Evolutionary conservation across 2,888 invertebrate genomes (phyloP).

Genomic region (Rhodophaea formosa): DNA sequence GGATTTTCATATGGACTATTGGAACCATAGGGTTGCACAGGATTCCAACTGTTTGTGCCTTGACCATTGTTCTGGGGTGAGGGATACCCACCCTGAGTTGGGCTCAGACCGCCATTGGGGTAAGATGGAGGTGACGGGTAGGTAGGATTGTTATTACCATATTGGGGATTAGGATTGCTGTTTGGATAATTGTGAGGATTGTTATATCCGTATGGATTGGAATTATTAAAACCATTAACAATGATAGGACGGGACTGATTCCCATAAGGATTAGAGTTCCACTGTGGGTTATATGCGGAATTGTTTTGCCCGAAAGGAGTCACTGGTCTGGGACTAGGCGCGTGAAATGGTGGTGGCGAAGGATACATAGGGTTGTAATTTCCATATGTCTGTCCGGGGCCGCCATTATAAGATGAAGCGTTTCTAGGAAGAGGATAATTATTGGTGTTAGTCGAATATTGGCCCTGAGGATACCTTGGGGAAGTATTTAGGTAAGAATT

Average conservation of each 20-base stretch:
- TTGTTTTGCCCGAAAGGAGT: background rate
- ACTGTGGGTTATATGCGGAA: background rate
- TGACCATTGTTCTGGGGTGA: background rate
- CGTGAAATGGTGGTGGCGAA: background rate
- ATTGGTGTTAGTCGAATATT: background rate
- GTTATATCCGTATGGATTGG: background rate
- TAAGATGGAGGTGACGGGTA: background rate
- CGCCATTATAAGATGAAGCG: background rate
- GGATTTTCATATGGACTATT: background rate
- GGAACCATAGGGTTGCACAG: background rate
- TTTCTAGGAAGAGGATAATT: background rate
- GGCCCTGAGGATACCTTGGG: background rate
- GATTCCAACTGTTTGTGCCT: slow-evolving; percentile 1
- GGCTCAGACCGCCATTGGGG: background rate
- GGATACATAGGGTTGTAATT: background rate
- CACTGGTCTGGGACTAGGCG: background rate
- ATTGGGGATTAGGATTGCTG: background rate
- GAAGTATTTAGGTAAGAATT: slow-evolving; percentile 1
- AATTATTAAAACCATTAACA: background rate
- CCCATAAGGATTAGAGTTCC: background rate
- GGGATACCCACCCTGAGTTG: background rate
- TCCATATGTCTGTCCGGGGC: background rate
- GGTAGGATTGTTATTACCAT: background rate
- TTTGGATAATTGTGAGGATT: background rate
- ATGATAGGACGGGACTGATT: background rate